Evolutionary conservation across 2,113 vertebrate species (phyloP).

Genomic region (Lichenostomus cassidix): DNA sequence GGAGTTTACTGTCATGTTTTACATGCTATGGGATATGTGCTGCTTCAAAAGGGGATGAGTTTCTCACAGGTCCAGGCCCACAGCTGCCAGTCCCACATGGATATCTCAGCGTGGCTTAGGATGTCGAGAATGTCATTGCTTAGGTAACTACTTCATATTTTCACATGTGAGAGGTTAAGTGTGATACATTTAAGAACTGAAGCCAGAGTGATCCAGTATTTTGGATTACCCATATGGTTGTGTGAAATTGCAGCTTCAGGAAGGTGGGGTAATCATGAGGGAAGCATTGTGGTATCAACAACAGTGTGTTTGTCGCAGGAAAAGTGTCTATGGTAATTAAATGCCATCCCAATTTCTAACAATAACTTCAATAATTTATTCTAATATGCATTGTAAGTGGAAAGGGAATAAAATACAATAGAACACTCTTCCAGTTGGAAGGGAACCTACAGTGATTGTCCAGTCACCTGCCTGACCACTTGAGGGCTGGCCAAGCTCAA

Average conservation of each 20-base stretch:
- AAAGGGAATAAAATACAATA: background rate
- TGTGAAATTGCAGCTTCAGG: background rate
- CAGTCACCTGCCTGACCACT: background rate
- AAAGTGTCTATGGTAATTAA: background rate
- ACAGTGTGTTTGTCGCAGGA: background rate
- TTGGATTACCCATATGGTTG: background rate
- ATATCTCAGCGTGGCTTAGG: background rate
- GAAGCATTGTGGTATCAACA: background rate
- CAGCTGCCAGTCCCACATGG: background rate
- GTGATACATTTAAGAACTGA: background rate
- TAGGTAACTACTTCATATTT: background rate
- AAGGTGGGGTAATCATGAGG: background rate
- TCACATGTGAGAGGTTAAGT: accelerated
- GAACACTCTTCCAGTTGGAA: background rate
- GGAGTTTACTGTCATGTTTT: background rate
- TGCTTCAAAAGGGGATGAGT: background rate
- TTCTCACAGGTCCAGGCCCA: background rate
- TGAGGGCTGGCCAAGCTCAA: background rate
- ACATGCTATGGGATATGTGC: accelerated
- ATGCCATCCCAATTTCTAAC: background rate
- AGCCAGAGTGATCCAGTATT: background rate
- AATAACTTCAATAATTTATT: background rate
- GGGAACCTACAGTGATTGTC: accelerated
- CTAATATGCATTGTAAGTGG: background rate
- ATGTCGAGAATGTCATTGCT: background rate